Evolutionary conservation across 2,113 vertebrate species (phyloP).

Genomic region (Nothocercus julius): DNA sequence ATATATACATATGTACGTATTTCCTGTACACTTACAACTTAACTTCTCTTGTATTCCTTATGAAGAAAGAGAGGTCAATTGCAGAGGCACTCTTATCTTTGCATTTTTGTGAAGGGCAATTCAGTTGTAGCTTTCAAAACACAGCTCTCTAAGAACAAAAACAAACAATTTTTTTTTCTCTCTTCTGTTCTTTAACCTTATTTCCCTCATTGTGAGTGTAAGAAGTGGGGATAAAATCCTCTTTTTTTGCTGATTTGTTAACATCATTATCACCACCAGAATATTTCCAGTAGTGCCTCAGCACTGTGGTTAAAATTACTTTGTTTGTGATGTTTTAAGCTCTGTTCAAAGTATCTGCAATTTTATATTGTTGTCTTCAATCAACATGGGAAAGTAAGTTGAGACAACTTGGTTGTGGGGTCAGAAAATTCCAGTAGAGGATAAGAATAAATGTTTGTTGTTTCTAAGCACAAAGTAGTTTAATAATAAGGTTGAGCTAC

Average conservation of each 20-base stretch:
- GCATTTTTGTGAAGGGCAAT: background rate
- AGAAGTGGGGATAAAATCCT: background rate
- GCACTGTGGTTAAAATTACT: background rate
- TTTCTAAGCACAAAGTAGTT: background rate
- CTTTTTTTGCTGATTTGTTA: background rate
- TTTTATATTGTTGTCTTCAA: background rate
- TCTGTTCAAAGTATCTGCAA: background rate
- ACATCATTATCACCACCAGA: background rate
- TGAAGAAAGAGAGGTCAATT: rapidly evolving
- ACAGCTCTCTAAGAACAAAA: background rate
- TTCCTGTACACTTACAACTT: background rate
- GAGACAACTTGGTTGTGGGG: background rate
- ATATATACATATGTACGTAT: background rate
- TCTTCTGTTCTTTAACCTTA: rapidly evolving
- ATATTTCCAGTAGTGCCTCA: background rate
- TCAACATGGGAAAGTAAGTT: background rate
- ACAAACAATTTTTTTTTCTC: too few relatives aligned
- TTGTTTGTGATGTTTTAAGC: background rate
- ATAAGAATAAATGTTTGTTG: background rate
- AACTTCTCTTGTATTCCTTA: background rate
- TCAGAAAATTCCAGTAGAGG: background rate
- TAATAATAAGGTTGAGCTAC: background rate
- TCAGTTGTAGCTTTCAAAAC: background rate
- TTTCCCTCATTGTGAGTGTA: background rate
- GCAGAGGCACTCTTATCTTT: background rate